These are phyloP conservation scores for Acanthurus tractus DNA, from an alignment of 2,797 vertebrate species.

Conservation along the genomic window DNA sequence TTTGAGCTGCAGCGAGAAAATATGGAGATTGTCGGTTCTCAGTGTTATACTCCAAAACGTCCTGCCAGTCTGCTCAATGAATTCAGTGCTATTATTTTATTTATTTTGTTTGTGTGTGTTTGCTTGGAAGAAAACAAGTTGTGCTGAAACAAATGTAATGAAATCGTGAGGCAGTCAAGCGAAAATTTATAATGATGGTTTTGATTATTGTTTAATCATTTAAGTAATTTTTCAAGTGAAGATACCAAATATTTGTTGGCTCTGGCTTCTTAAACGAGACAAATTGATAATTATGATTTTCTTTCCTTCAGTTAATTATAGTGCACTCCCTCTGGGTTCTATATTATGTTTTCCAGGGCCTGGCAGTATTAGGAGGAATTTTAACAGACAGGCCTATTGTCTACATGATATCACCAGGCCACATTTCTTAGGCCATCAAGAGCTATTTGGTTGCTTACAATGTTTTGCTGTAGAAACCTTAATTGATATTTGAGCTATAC, in stretches of 20 bases:
- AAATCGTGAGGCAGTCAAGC: conserved; percentile 14
- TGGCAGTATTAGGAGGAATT: conserved; percentile 9
- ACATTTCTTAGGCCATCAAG: conserved; percentile 11
- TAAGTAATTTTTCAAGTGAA: conserved; percentile 9
- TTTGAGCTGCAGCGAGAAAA: conserved; percentile 31
- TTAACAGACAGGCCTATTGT: conserved; percentile 9
- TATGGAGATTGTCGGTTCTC: conserved; percentile 35
- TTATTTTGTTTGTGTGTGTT: conserved; percentile 4
- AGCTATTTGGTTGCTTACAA: conserved; percentile 37
- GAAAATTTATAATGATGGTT: conserved; percentile 16
- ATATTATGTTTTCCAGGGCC: not conserved
- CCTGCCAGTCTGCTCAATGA: conserved; percentile 25
- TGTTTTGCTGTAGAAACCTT: conserved; percentile 31
- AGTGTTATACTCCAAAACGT: conserved; percentile 30
- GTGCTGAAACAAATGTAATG: conserved; percentile 25
- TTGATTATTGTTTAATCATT: conserved; percentile 34
- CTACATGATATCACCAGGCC: too few relatives aligned
- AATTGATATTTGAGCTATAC: not conserved
- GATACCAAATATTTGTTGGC: conserved; percentile 14
- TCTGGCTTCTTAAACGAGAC: conserved; percentile 24
- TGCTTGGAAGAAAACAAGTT: conserved; percentile 20
- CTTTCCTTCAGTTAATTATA: conserved; percentile 22
- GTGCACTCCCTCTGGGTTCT: conserved; percentile 13
- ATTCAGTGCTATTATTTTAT: conserved; percentile 30
- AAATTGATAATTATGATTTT: conserved; percentile 23